Conservation (phyloP, 92 coral and sea anemone genomes). For the Zoanthus solanderi region DNA sequence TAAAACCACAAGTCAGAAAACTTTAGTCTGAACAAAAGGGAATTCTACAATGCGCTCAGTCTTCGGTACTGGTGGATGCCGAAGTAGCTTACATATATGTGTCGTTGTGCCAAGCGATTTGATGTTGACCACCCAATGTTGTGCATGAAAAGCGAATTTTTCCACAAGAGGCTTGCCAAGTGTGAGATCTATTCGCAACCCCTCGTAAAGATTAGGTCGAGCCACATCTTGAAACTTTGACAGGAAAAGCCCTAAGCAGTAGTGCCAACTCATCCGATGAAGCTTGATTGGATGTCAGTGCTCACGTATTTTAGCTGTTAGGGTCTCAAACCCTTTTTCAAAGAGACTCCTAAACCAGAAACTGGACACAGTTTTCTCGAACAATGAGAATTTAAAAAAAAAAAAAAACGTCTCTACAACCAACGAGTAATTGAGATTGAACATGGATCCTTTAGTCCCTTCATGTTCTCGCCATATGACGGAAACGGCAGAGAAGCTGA, state of each 20-base stretch:
- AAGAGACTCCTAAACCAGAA: too few species aligned
- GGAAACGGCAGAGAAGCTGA: too few species aligned
- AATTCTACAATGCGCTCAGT: slow-evolving; percentile 55
- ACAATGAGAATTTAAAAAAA: too few species aligned
- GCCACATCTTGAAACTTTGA: slow-evolving; percentile 26
- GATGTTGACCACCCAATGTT: slow-evolving; percentile 27
- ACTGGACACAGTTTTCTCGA: too few species aligned
- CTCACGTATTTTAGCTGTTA: slow-evolving; percentile 31
- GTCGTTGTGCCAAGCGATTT: slow-evolving; percentile 38
- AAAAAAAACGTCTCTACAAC: too few species aligned
- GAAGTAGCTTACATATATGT: slow-evolving; percentile 16
- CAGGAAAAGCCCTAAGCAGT: not conserved
- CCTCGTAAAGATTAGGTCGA: slow-evolving; percentile 61
- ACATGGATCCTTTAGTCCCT: too few species aligned
- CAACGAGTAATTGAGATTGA: too few species aligned
- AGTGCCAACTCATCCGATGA: too few species aligned
- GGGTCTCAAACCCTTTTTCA: slow-evolving; percentile 57
- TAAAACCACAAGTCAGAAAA: slow-evolving; percentile 54
- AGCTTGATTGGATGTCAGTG: too few species aligned
- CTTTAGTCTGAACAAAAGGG: slow-evolving; percentile 61
- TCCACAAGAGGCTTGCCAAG: slow-evolving; percentile 67
- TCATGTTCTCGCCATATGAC: too few species aligned
- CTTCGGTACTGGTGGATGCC: slow-evolving; percentile 64
- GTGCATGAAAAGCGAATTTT: slow-evolving; percentile 43
- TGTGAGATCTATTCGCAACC: slow-evolving; percentile 54